Base-by-base conservation (phyloP, 2,797 vertebrate species). In the Alauda arvensis region DNA sequence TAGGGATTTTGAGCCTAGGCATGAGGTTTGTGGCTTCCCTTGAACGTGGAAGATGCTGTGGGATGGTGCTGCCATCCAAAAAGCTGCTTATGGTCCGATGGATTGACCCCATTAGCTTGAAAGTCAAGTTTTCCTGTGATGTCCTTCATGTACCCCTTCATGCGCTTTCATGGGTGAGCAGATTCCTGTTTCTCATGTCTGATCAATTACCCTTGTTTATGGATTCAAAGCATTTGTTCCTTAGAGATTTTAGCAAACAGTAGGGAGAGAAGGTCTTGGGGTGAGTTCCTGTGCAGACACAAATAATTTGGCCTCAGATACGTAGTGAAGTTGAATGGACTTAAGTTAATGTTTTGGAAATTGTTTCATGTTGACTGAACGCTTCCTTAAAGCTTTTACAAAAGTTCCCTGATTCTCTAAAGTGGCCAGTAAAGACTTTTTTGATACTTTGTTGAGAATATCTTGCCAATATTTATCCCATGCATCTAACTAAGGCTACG, bases 61-160 rank as follows among this genome's bases (percentile, higher is more conserved):
- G 20, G 15, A 55, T 6, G 7, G 39, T 33, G 28, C 17, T 34
- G 39, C 17, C 4, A 19, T 39, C 33, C 3, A 5, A 61, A 67
- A 63, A 59, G 10, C 6, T 21, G 3, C 25, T 8, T 11, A 0
- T 0, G 1, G n/a, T 61, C 20, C 0, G 0, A 34, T 10, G 34
- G 39, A 18, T 15, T 77, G 18, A 46, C 5, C 7, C 11, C 6
- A 19, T 37, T 7, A 40, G 2, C 25, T 34, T 43, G 23, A n/a
- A 77, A 70, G 40, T 21, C 23, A 72, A 9, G 13, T 21, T 70
- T 79, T 80, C 21, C 51, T 82, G 5, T 34, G 42, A 3, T 12
- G 10, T 29, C n/a, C 28, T 18, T 71, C 8, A 8, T 2, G 8
- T 51, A 17, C 19, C n/a, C 11, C n/a, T 19, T 46, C 9, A 4